Evolutionary conservation across 2,113 vertebrate species (phyloP).

Genomic region (Micronycteris hirsuta): DNA sequence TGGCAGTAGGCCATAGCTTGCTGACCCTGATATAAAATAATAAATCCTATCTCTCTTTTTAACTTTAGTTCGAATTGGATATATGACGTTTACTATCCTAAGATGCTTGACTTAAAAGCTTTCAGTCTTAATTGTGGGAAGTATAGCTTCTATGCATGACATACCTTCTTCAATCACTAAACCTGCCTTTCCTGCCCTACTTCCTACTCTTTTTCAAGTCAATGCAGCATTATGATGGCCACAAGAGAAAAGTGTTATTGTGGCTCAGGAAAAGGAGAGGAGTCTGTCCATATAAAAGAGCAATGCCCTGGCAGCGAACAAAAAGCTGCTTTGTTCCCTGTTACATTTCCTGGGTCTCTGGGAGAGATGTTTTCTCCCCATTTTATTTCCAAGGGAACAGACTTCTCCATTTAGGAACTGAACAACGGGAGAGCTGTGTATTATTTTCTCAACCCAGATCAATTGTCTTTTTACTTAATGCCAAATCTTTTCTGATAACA

Average conservation of each 20-base stretch:
- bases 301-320: neutral
- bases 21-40: neutral
- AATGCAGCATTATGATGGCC: neutral
- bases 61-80: neutral
- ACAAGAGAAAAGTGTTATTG: neutral
- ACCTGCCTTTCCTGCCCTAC: neutral
- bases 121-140: neutral
- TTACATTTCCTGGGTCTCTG: neutral
- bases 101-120: neutral
- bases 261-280: neutral
- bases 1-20: neutral
- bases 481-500: conserved; percentile 47
- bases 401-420: neutral
- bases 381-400: neutral
- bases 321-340: neutral
- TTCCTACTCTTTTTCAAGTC: neutral
- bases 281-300: neutral
- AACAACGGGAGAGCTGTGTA: neutral
- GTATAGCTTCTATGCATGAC: neutral
- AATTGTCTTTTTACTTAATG: conserved; percentile 35
- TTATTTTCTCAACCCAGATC: conserved; percentile 14
- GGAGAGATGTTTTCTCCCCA: neutral
- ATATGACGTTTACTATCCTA: neutral
- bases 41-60: neutral
- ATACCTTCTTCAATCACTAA: neutral